Percentiles rank a stretch among this genome's conserved stretches.
These are phyloP conservation scores for Catocala fraxini DNA, from an alignment of 2,888 invertebrate species.

Conservation along the genomic window DNA sequence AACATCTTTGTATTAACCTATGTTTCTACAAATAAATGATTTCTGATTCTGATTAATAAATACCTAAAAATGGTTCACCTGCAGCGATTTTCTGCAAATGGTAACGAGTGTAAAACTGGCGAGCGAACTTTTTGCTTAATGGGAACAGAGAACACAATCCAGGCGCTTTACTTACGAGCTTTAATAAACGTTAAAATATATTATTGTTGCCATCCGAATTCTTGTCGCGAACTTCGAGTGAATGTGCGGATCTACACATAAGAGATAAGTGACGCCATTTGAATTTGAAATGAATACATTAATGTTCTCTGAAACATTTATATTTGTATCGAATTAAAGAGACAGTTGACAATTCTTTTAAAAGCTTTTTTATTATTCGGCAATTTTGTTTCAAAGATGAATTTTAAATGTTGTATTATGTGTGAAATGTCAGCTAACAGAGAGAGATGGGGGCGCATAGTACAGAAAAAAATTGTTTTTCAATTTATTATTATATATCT, in stretches of 20 bases:
- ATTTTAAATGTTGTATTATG: no score
- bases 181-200: slow-evolving; percentile 34
- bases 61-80: no score
- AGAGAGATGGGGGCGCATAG: no score
- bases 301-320: slow-evolving; percentile 25
- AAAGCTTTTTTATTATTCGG: background rate
- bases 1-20: no score
- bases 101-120: background rate
- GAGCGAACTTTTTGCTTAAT: background rate
- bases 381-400: no score
- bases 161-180: background rate
- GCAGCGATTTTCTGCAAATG: no score
- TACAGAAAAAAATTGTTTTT: no score
- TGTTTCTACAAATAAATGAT: no score
- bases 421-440: no score
- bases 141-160: background rate
- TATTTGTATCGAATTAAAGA: slow-evolving; percentile 27
- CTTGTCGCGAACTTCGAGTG: slow-evolving; percentile 22
- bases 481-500: no score
- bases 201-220: slow-evolving; percentile 42
- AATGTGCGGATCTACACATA: slow-evolving; percentile 27
- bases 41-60: no score
- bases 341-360: slow-evolving; percentile 11
- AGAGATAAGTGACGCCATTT: slow-evolving; percentile 31
- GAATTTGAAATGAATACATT: slow-evolving; percentile 38